Conservation (phyloP, 1,140 invertebrate genomes). For the Drosophila grimshawi region DNA sequence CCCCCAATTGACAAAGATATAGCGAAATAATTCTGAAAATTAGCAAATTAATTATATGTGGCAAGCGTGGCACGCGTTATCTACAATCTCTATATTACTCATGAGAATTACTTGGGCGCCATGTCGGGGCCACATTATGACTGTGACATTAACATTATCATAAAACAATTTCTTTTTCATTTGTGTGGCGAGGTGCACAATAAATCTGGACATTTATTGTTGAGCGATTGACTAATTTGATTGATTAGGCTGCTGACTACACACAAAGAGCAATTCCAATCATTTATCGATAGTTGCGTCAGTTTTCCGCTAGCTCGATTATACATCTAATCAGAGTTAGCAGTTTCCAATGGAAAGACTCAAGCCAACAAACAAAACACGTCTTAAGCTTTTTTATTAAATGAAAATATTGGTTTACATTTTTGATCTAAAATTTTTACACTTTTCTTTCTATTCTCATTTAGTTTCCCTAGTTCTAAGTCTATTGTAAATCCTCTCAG, state of each 20-base stretch:
- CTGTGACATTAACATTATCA: background rate
- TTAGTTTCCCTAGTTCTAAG: background rate
- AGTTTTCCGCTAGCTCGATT: background rate
- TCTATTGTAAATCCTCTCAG: background rate
- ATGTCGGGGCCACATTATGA: conserved; percentile 1
- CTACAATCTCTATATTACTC: conserved; percentile 22
- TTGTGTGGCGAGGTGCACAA: background rate
- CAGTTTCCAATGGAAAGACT: background rate
- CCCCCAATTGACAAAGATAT: conserved; percentile 19
- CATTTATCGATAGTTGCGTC: background rate
- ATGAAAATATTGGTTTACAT: background rate
- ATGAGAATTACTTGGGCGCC: conserved; percentile 21
- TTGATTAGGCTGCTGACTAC: background rate
- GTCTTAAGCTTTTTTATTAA: background rate
- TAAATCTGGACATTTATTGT: background rate
- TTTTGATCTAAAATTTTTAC: background rate
- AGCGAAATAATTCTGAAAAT: conserved; percentile 24
- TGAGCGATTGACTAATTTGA: conserved; percentile 1
- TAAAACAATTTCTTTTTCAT: background rate
- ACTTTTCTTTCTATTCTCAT: background rate
- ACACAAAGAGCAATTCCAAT: background rate
- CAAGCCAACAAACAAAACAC: background rate
- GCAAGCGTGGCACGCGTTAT: conserved; percentile 6
- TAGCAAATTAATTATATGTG: conserved; percentile 42
- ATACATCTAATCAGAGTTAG: background rate